A percentile compares a stretch with the other conserved stretches of the same genome.
phyloP scores from a whole-genome alignment of 2,113 vertebrate species.

The Albula glossodonta region DNA sequence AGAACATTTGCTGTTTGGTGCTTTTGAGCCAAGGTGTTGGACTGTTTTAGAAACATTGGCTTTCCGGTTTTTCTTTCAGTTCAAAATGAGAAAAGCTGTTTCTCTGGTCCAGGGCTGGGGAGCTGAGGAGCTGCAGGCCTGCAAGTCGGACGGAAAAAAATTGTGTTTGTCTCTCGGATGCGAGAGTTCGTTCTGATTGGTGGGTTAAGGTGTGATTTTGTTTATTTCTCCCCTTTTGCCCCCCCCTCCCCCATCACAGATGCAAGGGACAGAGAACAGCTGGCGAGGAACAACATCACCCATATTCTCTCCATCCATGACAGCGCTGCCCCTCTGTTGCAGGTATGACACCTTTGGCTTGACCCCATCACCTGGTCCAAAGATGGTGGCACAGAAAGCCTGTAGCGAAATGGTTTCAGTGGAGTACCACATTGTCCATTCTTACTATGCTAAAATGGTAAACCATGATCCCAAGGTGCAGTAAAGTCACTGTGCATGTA shows the following conservation, averaged over 20 bases:
- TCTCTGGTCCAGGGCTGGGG: slow-evolving; percentile 48
- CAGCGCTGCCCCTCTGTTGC: slow-evolving; percentile 83
- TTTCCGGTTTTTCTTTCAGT: slow-evolving; percentile 78
- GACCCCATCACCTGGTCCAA: too few species aligned
- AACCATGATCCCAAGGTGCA: background rate
- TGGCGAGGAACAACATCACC: slow-evolving; percentile 90
- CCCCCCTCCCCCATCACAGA: slow-evolving; percentile 64
- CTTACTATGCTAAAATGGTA: background rate
- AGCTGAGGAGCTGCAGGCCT: slow-evolving; percentile 33
- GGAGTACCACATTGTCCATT: background rate
- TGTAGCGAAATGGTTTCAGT: background rate
- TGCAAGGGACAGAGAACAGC: slow-evolving; percentile 84
- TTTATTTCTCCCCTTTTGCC: slow-evolving; percentile 8
- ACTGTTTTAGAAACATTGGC: slow-evolving; percentile 75
- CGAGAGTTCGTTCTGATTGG: slow-evolving; percentile 30
- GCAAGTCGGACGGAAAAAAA: slow-evolving; percentile 48
- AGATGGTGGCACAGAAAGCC: background rate
- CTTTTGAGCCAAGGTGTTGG: slow-evolving; percentile 71
- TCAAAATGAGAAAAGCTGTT: slow-evolving; percentile 63
- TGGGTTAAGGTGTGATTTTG: background rate
- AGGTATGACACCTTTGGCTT: slow-evolving; percentile 70
- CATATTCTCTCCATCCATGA: slow-evolving; percentile 91
- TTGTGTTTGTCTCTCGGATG: slow-evolving; percentile 39
- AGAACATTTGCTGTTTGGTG: slow-evolving; percentile 74
- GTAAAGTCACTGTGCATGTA: background rate